A percentile compares a stretch with the other conserved stretches of the same genome.
phyloP scores from a whole-genome alignment of 2,888 invertebrate genomes.

The Tanaodytes sp. region DNA sequence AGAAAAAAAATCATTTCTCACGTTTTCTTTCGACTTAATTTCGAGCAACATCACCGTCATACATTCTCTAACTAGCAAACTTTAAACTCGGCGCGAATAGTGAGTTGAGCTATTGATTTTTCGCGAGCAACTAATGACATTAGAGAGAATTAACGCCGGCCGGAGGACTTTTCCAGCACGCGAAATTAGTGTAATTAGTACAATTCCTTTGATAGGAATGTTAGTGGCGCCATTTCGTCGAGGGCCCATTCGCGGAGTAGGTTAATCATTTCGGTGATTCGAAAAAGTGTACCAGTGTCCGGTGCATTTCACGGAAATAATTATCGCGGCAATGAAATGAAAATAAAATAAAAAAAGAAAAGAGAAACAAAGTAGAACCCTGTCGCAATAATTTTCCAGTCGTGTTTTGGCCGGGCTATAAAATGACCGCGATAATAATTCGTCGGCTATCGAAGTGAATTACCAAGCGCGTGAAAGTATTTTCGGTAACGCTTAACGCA shows the following conservation, averaged over 20 bases:
- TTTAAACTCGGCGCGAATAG: too few species aligned
- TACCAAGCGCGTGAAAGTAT: constrained; percentile 32
- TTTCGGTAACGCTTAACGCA: constrained; percentile 41
- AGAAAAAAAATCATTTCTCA: too few species aligned
- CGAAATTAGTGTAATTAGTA: constrained; percentile 47
- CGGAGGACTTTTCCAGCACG: constrained; percentile 33
- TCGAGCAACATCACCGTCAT: too few species aligned
- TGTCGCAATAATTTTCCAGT: neutral
- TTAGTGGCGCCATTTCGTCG: constrained; percentile 40
- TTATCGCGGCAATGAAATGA: constrained; percentile 4
- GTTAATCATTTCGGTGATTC: constrained; percentile 30
- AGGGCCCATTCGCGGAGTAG: constrained; percentile 16
- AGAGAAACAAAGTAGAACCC: too few species aligned
- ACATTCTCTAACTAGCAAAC: too few species aligned
- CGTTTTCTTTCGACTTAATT: too few species aligned
- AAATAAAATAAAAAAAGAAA: constrained; percentile 3
- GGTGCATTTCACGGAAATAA: constrained; percentile 1
- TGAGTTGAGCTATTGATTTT: constrained; percentile 43
- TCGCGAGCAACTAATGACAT: constrained; percentile 35
- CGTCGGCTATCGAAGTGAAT: constrained; percentile 17
- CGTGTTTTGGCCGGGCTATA: constrained; percentile 7
- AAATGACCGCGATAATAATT: constrained; percentile 22
- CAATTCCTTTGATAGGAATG: constrained; percentile 37
- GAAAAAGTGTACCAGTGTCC: neutral
- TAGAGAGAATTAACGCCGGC: constrained; percentile 32